phyloP scores from a whole-genome alignment of 2,797 vertebrate genomes.

The Argya squamiceps region DNA sequence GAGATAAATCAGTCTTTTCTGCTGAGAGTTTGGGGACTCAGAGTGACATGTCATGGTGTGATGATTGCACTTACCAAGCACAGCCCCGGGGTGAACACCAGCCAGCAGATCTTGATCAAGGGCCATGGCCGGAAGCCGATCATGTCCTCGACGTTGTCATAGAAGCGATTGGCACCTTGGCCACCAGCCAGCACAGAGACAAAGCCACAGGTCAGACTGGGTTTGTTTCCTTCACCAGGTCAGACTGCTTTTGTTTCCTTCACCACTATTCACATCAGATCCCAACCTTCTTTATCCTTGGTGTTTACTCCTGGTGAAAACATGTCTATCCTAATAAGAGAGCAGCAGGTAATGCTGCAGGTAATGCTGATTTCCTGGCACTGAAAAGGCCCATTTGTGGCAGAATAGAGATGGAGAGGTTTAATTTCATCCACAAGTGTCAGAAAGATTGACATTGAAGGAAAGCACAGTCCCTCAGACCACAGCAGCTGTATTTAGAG shows the following conservation, averaged over 20 bases:
- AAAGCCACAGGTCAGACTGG: not conserved
- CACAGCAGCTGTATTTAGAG: not conserved
- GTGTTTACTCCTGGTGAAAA: not conserved
- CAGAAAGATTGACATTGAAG: not conserved
- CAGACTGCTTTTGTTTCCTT: not conserved
- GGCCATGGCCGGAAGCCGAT: constrained; percentile 85
- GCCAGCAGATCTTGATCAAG: constrained; percentile 87
- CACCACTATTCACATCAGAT: not conserved
- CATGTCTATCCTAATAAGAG: not conserved
- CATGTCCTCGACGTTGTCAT: constrained; percentile 86
- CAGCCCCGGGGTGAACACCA: constrained; percentile 81
- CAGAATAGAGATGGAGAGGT: not conserved
- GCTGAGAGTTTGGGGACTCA: not conserved
- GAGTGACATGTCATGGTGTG: not conserved
- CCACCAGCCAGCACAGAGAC: not conserved
- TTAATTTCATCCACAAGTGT: not conserved
- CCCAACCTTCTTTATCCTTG: not conserved
- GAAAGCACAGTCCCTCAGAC: not conserved
- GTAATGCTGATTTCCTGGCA: not conserved
- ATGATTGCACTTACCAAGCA: constrained; percentile 78
- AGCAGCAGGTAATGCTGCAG: not conserved
- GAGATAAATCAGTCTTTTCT: not conserved
- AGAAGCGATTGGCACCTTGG: constrained; percentile 86
- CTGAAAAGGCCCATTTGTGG: not conserved
- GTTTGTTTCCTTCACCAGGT: not conserved